Percentiles rank a stretch among this genome's conserved stretches.
phyloP scores from a whole-genome alignment of 2,888 invertebrate genomes.

The Idaea dimidiata region DNA sequence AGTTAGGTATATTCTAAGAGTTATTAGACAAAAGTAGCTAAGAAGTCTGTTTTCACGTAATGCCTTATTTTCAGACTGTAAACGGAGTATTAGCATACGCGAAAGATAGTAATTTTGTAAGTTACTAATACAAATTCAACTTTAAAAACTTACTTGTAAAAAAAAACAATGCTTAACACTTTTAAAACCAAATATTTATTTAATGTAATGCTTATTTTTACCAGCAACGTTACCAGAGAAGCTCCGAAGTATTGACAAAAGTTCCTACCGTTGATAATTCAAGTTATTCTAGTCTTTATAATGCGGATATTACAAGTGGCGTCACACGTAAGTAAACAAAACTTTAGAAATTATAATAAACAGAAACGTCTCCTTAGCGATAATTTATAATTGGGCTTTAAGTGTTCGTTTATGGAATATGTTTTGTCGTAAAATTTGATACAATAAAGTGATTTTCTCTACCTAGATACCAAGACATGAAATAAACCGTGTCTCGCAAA shows the following conservation, averaged over 20 bases:
- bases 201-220: background rate
- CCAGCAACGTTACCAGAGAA: background rate
- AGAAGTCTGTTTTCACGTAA: no score
- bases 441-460: no score
- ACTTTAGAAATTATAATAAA: background rate
- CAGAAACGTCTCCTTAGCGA: background rate
- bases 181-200: background rate
- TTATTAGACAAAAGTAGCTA: no score
- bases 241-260: conserved; percentile 1
- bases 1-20: no score
- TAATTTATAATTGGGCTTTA: no score
- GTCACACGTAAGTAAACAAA: background rate
- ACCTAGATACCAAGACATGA: no score
- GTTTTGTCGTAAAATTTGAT: no score
- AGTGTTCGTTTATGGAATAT: no score
- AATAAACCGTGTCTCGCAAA: no score
- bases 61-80: conserved; percentile 44
- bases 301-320: background rate
- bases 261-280: conserved; percentile 14
- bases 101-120: conserved; percentile 18
- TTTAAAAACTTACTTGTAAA: background rate
- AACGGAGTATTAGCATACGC: conserved; percentile 36
- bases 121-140: background rate
- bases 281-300: background rate
- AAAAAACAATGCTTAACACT: no score